A percentile compares a stretch with the other conserved stretches of the same genome.
phyloP scores from a whole-genome alignment of 2,888 invertebrate species.

The Xestia rhomboidea region DNA sequence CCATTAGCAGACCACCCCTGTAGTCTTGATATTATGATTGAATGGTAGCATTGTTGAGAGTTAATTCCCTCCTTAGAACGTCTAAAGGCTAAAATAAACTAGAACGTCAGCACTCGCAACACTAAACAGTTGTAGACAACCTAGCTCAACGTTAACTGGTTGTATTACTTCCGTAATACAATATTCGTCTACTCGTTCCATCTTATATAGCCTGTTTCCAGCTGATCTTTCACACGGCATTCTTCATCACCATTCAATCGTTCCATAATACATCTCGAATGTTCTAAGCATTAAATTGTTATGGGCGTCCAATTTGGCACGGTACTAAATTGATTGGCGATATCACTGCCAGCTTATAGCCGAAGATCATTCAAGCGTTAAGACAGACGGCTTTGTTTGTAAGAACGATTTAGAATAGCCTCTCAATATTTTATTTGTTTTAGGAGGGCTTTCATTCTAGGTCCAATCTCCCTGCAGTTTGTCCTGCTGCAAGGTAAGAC shows the following conservation, averaged over 20 bases:
- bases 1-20: background rate
- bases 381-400: background rate
- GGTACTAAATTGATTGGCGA: constrained; percentile 46
- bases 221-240: constrained; percentile 24
- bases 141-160: constrained; percentile 4
- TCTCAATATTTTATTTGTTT: background rate
- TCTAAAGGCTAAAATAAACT: background rate
- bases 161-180: constrained; percentile 24
- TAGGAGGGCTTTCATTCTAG: background rate
- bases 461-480: background rate
- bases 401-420: background rate
- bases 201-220: constrained; percentile 14
- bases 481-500: background rate
- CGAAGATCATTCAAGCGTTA: constrained; percentile 4
- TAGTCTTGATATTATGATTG: background rate
- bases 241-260: constrained; percentile 31
- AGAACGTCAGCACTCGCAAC: background rate
- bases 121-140: background rate
- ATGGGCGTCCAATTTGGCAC: constrained; percentile 34
- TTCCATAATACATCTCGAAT: constrained; percentile 28
- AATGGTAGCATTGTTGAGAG: background rate
- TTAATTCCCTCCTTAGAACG: background rate
- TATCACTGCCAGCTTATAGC: constrained; percentile 34
- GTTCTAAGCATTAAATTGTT: constrained; percentile 26
- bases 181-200: constrained; percentile 26